A percentile compares a stretch with the other conserved stretches of the same genome.
phyloP scores from a whole-genome alignment of 2,888 invertebrate species.

The Axea sp. region DNA sequence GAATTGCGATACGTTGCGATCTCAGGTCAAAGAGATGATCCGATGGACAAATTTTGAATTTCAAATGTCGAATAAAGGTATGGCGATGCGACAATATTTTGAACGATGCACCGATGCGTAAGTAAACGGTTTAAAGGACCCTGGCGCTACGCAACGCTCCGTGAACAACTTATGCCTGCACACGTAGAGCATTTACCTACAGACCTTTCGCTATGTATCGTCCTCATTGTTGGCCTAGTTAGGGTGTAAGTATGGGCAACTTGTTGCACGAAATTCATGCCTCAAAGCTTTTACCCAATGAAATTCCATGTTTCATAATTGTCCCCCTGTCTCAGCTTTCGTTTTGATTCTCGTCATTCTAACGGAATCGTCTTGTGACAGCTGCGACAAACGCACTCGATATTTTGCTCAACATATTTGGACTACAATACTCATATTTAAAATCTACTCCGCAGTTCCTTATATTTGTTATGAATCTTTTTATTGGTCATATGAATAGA shows the following conservation, averaged over 20 bases:
- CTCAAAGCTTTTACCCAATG: slow-evolving; percentile 65
- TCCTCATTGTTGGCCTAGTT: slow-evolving; percentile 64
- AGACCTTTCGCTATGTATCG: slow-evolving; percentile 30
- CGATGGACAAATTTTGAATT: slow-evolving; percentile 58
- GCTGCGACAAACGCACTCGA: slow-evolving; percentile 64
- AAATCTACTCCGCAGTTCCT: not conserved
- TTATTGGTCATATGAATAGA: no score
- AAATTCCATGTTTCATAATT: slow-evolving; percentile 65
- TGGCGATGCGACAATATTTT: slow-evolving; percentile 78
- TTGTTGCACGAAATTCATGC: slow-evolving; percentile 74
- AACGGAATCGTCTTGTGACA: slow-evolving; percentile 72
- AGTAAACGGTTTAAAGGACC: slow-evolving; percentile 77
- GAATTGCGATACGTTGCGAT: slow-evolving; percentile 25
- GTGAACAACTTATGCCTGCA: slow-evolving; percentile 60
- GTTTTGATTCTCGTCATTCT: slow-evolving; percentile 67
- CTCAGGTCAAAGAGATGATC: slow-evolving; percentile 49
- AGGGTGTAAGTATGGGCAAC: slow-evolving; percentile 67
- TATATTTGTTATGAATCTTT: not conserved
- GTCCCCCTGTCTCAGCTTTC: slow-evolving; percentile 55
- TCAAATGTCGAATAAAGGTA: slow-evolving; percentile 55
- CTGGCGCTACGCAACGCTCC: slow-evolving; percentile 58
- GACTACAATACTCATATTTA: not conserved
- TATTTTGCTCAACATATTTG: slow-evolving; percentile 34
- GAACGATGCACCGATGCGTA: slow-evolving; percentile 75
- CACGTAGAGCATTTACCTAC: slow-evolving; percentile 32